phyloP scores from a whole-genome alignment of 2,113 vertebrate genomes.

The Orthonyx spaldingii region DNA sequence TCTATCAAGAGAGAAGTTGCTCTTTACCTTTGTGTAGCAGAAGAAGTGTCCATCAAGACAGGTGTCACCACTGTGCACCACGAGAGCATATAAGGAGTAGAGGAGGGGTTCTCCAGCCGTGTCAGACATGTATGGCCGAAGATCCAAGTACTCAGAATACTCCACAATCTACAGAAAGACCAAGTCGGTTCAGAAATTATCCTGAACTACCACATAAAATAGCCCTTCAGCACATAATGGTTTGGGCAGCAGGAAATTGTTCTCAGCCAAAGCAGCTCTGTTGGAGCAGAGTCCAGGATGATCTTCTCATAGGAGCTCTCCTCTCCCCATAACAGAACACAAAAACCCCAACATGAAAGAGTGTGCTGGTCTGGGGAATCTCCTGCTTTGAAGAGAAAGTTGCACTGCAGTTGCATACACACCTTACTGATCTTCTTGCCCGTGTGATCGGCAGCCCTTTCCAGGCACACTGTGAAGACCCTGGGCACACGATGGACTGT shows the following conservation, averaged over 20 bases:
- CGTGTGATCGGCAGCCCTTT: background rate
- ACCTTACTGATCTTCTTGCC: background rate
- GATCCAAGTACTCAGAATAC: background rate
- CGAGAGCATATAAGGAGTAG: background rate
- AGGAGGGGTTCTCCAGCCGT: background rate
- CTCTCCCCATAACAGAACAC: background rate
- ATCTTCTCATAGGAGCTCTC: background rate
- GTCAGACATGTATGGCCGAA: background rate
- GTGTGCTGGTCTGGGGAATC: background rate
- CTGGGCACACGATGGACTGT: background rate
- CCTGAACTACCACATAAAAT: background rate
- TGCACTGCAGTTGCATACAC: background rate
- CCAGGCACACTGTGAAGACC: background rate
- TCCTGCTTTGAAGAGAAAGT: background rate
- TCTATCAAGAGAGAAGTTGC: background rate
- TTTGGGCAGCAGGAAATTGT: background rate
- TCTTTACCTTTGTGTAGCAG: background rate
- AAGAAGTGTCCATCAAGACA: constrained; percentile 6
- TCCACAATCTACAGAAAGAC: background rate
- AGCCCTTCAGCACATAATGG: background rate
- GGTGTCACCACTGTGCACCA: background rate
- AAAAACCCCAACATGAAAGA: background rate
- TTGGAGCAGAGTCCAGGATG: background rate
- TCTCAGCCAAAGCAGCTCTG: background rate
- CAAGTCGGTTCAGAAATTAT: background rate